Percentiles rank a stretch among this genome's conserved stretches.
phyloP scores from a whole-genome alignment of 1,140 invertebrate genomes.

The Ericerus pela region DNA sequence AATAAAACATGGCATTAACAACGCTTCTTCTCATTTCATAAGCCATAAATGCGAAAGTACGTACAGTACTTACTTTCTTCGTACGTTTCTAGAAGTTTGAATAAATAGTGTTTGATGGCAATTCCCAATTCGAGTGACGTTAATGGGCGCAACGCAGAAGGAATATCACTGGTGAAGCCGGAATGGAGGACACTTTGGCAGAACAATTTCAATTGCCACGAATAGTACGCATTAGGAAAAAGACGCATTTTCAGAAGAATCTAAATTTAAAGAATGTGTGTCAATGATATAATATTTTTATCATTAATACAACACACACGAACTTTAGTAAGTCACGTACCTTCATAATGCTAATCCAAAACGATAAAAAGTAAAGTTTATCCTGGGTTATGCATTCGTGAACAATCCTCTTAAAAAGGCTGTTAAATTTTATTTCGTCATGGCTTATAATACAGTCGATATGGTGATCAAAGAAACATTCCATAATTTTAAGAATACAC shows the following conservation, averaged over 20 bases:
- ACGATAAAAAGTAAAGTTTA: constrained; percentile 59
- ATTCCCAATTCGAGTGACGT: neutral
- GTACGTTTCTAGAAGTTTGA: neutral
- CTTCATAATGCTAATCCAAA: constrained; percentile 54
- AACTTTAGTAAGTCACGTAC: constrained; percentile 34
- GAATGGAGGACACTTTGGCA: neutral
- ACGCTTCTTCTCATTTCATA: neutral
- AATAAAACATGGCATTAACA: neutral
- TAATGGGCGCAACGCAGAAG: neutral
- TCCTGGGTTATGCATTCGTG: constrained; percentile 79
- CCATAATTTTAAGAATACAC: constrained; percentile 37
- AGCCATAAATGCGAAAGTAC: neutral
- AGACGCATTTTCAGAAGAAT: neutral
- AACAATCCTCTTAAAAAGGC: constrained; percentile 55
- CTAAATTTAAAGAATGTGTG: neutral
- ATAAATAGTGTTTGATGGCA: neutral
- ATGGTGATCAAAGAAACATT: constrained; percentile 39
- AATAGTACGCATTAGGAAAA: neutral
- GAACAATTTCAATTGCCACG: constrained; percentile 2
- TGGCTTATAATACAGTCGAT: constrained; percentile 1
- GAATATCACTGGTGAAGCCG: neutral
- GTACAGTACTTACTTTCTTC: neutral
- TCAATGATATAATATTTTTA: no score
- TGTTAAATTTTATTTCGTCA: constrained; percentile 38
- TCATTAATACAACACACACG: neutral